phyloP scores from a whole-genome alignment of 2,113 vertebrate species.

The Sinosuthora webbiana region DNA sequence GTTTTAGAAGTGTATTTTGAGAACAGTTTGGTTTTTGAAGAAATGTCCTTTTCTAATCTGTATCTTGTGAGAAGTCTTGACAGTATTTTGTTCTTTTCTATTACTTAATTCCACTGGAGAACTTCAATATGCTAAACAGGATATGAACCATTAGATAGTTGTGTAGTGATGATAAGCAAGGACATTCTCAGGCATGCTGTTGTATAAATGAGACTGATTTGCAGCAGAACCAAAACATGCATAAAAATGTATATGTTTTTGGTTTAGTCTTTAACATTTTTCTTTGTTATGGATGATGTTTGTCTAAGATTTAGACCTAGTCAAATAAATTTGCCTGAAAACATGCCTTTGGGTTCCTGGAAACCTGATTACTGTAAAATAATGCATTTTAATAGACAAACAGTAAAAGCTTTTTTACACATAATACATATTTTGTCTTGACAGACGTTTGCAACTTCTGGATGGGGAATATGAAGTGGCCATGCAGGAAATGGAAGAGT shows the following conservation, averaged over 20 bases:
- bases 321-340: neutral
- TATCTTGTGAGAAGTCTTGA: neutral
- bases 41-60: neutral
- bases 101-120: neutral
- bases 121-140: neutral
- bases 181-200: neutral
- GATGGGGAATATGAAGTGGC: slow-evolving; percentile 99
- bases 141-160: neutral
- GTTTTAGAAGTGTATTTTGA: neutral
- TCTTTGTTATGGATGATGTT: neutral
- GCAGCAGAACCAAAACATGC: neutral
- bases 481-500: slow-evolving; percentile 98
- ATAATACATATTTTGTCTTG: neutral
- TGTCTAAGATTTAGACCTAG: neutral
- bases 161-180: neutral
- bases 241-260: neutral
- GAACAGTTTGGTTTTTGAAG: neutral
- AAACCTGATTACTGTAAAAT: neutral
- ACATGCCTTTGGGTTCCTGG: neutral
- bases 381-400: neutral
- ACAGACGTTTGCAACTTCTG: slow-evolving; percentile 92
- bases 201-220: neutral
- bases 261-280: neutral
- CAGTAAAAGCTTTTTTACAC: neutral
- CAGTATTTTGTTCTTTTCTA: neutral